Base-by-base conservation (phyloP, 2,888 invertebrate genomes). In the Nephrotoma flavescens region DNA sequence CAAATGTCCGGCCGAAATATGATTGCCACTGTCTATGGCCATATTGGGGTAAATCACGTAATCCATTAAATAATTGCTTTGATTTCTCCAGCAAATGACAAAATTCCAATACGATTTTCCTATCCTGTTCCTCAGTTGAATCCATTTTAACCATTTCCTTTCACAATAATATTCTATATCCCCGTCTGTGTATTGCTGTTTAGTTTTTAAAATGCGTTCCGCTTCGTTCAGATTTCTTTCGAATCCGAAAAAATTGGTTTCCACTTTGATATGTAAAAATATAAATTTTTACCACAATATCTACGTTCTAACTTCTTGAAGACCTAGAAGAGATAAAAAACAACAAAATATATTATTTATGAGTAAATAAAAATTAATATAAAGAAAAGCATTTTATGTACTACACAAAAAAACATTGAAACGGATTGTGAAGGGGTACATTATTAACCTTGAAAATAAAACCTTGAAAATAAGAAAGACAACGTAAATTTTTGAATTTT, bases 21-120 rank as follows among this genome's bases (percentile, higher is more conserved):
- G 97, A 96, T 92, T 98, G 98, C 98, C 98, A 99, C 92, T 98
- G 98, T 91, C 97, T 97, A 92, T 98, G 97, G 15, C 98, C 98
- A 92, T 98, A 98, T 91, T 98, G 98, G 57, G 99, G 98, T 89
- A 99, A 93, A 92, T 98, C 98, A 90, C 98, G 95, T 90, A 99
- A 93, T 88, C 98, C 98, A 92, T 98, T 99, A 92, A 99, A 99
- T 88, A 98, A 94, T 92, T 98, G 98, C 92, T 98, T 98, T 47
- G 98, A 98, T 92, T 98, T 98, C 91, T 99, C 99, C 88, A 98
- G 94, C 89, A 98, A 94, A 92, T 98, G 98, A 92, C 97, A 97
- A 92, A 99, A 99, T 92, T 99, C 98, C 91, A 97, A 95, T 89
- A 98, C 97, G 90, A 98, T 95, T 94, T 97, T 97, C 90, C 97